These are phyloP conservation scores for Beris morrisii DNA, from an alignment of 2,888 invertebrate genomes.

Conservation along the genomic window DNA sequence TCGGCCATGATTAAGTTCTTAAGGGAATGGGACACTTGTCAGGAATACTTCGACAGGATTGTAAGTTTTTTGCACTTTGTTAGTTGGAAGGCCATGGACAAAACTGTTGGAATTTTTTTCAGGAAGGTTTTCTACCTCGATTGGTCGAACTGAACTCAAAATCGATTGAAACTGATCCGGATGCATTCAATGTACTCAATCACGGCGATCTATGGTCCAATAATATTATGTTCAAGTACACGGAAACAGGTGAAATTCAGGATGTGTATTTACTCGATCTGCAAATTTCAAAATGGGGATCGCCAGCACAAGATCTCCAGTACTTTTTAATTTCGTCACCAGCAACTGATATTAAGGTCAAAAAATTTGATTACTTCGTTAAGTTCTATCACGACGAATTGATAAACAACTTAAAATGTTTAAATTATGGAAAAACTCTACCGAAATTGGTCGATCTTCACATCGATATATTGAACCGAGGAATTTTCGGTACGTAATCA, in stretches of 20 bases:
- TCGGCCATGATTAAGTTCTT: slow-evolving; percentile 30
- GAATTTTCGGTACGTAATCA: slow-evolving; percentile 5
- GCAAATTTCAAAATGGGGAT: slow-evolving; percentile 45
- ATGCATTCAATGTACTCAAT: slow-evolving; percentile 47
- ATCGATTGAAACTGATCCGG: slow-evolving; percentile 36
- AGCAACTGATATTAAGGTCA: slow-evolving; percentile 45
- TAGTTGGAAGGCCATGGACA: too few species aligned
- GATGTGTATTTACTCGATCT: slow-evolving; percentile 49
- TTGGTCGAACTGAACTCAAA: slow-evolving; percentile 27
- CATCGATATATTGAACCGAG: slow-evolving; percentile 43
- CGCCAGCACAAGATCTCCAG: slow-evolving; percentile 48
- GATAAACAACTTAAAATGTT: slow-evolving; percentile 43
- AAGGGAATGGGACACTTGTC: slow-evolving; percentile 8
- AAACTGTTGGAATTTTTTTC: background rate
- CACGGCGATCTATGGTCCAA: slow-evolving; percentile 53
- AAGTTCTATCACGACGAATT: slow-evolving; percentile 48
- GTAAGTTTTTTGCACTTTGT: slow-evolving; percentile 8
- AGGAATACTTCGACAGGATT: slow-evolving; percentile 1
- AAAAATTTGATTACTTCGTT: slow-evolving; percentile 50
- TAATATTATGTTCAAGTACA: slow-evolving; percentile 49
- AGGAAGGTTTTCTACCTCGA: background rate
- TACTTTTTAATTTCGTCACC: slow-evolving; percentile 50
- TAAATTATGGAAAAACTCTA: slow-evolving; percentile 44
- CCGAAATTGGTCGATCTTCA: slow-evolving; percentile 49
- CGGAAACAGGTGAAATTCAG: slow-evolving; percentile 45